Evolutionary conservation across 2,888 invertebrate genomes (phyloP).

Genomic region (Aphodius sticticus): DNA sequence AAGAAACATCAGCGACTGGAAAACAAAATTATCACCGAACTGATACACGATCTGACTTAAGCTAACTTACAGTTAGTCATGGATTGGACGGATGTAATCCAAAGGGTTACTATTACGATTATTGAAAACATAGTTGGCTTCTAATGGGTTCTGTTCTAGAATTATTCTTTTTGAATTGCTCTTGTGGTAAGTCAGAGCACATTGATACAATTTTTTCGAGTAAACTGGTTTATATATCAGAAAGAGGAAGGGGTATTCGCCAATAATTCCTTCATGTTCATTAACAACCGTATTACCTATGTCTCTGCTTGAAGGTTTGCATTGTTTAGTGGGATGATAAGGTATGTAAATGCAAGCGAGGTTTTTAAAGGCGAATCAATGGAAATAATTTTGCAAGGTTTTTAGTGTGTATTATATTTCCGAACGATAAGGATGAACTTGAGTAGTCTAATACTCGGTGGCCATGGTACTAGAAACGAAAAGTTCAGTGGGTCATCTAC

Average conservation of each 20-base stretch:
- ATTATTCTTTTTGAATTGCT: background rate
- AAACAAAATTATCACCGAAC: constrained; percentile 9
- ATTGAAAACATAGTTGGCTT: background rate
- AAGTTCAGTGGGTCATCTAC: no score
- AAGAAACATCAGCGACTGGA: constrained; percentile 74
- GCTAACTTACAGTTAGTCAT: background rate
- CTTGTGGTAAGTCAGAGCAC: background rate
- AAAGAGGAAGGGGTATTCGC: background rate
- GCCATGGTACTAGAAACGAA: no score
- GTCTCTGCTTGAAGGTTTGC: background rate
- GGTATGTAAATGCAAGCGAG: background rate
- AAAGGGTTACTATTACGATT: background rate
- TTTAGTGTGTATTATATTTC: background rate
- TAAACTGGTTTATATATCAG: background rate
- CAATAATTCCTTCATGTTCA: background rate
- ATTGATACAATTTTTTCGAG: background rate
- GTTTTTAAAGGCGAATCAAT: background rate
- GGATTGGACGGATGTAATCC: background rate
- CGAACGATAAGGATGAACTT: no score
- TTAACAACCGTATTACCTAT: background rate
- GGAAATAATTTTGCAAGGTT: background rate
- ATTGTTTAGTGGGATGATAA: background rate
- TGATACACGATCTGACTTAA: background rate
- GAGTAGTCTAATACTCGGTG: no score
- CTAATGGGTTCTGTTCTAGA: background rate